Base-by-base conservation (phyloP, 1,140 invertebrate genomes). In the Achatina immaculata region DNA sequence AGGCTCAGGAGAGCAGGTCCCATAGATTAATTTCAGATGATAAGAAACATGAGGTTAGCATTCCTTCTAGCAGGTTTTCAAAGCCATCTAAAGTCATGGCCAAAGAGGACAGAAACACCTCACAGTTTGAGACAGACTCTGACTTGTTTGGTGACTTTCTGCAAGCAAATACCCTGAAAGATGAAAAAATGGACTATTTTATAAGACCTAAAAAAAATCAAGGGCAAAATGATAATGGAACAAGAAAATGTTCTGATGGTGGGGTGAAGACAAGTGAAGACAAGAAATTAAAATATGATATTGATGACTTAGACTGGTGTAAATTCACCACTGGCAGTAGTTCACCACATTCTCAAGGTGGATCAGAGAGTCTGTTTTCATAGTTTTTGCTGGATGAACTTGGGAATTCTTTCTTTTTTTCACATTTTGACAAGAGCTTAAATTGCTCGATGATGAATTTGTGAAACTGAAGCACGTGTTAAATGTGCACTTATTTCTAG, bases 131-230 rank as follows among this genome's bases (percentile, higher is more conserved):
- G 34, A 62, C 48, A 42, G 72, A 65, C 9, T 66, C 74, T 24
- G 79, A 74, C 42, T 42, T 71, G 21, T 65, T 79, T 45, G 72
- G 51, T 40, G 66, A 80, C 62, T 31, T 82, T 24, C 45, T 82
- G 66, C 78, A 81, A 42, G 58, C 81, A 55, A 84, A 82, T 58
- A 85, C 85, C n/a, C 72, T 86, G 2, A 74, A 76, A 77, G 83
- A 86, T 72, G 84, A 85, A 19, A 74, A 71, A 16, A 38, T 84
- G 43, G 84, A 85, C 68, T 85, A 81, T 48, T 85, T 85, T 21
- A 78, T 28, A 1, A 40, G 38, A 38, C 7, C 38, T 45, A 45
- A 81, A 84, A 31, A 58, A 80, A 28, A 75, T 38, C 43, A 82
- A 75, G 73, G 82, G 80, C 81, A 83, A 82, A 77, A 83, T 78